phyloP scores from a whole-genome alignment of 1,140 invertebrate species.

The Camponotus pennsylvanicus region DNA sequence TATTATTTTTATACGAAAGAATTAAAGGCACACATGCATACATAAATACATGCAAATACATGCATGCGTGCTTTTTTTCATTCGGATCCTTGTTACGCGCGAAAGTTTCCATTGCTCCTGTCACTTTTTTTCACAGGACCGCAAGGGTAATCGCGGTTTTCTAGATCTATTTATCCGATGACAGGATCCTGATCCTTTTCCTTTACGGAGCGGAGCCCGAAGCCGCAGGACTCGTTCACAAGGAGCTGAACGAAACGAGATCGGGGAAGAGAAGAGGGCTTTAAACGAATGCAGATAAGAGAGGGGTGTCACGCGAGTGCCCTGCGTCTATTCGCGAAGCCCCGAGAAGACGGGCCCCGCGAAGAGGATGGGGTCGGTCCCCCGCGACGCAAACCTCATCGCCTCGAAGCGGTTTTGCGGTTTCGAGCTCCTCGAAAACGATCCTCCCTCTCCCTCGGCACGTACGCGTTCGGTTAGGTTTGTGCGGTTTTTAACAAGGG shows the following conservation, averaged over 20 bases:
- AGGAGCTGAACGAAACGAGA: constrained; percentile 20
- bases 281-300: constrained; percentile 33
- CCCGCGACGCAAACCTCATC: constrained; percentile 16
- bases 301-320: constrained; percentile 32
- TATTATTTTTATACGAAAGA: not conserved
- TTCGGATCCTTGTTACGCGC: not conserved
- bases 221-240: not conserved
- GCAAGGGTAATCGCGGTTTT: constrained; percentile 37
- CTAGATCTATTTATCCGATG: constrained; percentile 57
- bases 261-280: not conserved
- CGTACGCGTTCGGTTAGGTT: constrained; percentile 52
- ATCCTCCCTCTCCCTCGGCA: constrained; percentile 33
- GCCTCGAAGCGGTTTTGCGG: constrained; percentile 39
- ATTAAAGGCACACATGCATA: not conserved
- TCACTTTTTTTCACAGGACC: constrained; percentile 5
- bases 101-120: not conserved
- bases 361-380: not conserved
- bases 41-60: no score
- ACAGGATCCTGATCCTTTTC: constrained; percentile 13
- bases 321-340: not conserved
- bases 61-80: not conserved
- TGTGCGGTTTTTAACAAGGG: constrained; percentile 59
- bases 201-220: not conserved
- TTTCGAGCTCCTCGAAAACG: constrained; percentile 45
- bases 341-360: not conserved